Percentiles rank a stretch among this genome's conserved stretches.
Conservation (phyloP, 2,888 invertebrate genomes). For the Nomada goodeniana region DNA sequence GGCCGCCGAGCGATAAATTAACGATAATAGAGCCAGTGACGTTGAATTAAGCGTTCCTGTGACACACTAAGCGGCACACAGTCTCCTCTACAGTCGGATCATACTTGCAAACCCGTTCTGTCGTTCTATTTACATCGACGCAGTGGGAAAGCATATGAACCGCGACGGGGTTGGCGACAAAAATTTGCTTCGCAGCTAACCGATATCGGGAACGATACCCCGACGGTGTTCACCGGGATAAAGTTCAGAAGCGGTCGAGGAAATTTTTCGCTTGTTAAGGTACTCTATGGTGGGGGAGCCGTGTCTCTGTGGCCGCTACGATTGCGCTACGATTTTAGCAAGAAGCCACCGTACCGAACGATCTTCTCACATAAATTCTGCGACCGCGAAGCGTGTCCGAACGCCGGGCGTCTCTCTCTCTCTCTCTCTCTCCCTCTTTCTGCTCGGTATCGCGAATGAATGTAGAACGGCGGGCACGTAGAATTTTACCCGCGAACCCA, state of each 20-base stretch:
- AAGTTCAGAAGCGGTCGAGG: conserved; percentile 1
- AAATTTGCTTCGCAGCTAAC: conserved; percentile 22
- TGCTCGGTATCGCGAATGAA: conserved; percentile 1
- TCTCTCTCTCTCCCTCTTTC: too few relatives aligned
- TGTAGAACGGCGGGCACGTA: neutral
- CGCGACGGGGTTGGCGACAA: conserved; percentile 14
- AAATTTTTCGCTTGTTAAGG: conserved; percentile 26
- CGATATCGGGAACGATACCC: conserved; percentile 23
- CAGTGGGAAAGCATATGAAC: conserved; percentile 7
- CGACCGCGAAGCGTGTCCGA: neutral
- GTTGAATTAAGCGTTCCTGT: conserved; percentile 55
- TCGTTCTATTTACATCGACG: conserved; percentile 48
- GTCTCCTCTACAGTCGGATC: conserved; percentile 33
- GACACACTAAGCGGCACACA: conserved; percentile 50
- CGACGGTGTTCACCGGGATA: conserved; percentile 1
- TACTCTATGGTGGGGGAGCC: conserved; percentile 12
- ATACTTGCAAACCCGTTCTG: conserved; percentile 62
- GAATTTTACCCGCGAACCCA: conserved; percentile 14
- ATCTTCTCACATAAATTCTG: conserved; percentile 34
- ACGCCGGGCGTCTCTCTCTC: neutral
- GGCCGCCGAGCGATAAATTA: conserved; percentile 45
- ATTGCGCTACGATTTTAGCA: conserved; percentile 44
- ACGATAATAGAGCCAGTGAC: conserved; percentile 56
- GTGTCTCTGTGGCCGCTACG: conserved; percentile 21
- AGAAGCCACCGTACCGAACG: conserved; percentile 13